Conservation (phyloP, 2,797 vertebrate species). For the Vireo griseus region DNA sequence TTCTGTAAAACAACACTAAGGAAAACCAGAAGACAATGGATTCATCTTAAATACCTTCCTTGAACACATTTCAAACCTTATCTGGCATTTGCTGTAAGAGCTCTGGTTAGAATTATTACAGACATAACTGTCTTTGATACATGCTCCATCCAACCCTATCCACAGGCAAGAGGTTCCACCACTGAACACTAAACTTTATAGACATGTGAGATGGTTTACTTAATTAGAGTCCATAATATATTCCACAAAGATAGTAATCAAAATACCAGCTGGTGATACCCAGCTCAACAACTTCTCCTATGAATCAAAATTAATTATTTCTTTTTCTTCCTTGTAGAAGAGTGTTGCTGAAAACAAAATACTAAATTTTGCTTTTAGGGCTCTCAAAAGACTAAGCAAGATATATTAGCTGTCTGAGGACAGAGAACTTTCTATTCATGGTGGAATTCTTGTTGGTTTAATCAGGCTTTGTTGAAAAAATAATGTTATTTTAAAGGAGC, state of each 20-base stretch:
- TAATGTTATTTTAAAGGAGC: constrained; percentile 30
- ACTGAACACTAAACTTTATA: background rate
- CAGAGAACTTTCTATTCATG: constrained; percentile 33
- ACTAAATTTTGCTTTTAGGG: constrained; percentile 48
- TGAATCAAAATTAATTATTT: constrained; percentile 26
- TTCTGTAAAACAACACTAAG: background rate
- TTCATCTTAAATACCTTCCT: background rate
- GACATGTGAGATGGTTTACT: background rate
- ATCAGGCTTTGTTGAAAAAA: constrained; percentile 48
- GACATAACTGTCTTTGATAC: background rate
- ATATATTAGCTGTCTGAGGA: constrained; percentile 46
- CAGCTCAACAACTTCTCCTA: background rate
- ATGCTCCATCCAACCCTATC: background rate
- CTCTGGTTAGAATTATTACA: background rate
- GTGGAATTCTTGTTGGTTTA: constrained; percentile 42
- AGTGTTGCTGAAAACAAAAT: constrained; percentile 38
- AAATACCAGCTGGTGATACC: background rate
- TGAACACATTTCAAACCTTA: background rate
- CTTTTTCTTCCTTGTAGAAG: background rate
- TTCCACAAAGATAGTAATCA: constrained; percentile 1
- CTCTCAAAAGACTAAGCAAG: constrained; percentile 21
- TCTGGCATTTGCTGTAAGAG: background rate
- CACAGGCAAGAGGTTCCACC: background rate
- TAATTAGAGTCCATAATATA: background rate
- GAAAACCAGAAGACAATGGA: background rate